Base-by-base conservation (phyloP, 53 echinoderm and acorn worm species). In the Apostichopus leukothele region DNA sequence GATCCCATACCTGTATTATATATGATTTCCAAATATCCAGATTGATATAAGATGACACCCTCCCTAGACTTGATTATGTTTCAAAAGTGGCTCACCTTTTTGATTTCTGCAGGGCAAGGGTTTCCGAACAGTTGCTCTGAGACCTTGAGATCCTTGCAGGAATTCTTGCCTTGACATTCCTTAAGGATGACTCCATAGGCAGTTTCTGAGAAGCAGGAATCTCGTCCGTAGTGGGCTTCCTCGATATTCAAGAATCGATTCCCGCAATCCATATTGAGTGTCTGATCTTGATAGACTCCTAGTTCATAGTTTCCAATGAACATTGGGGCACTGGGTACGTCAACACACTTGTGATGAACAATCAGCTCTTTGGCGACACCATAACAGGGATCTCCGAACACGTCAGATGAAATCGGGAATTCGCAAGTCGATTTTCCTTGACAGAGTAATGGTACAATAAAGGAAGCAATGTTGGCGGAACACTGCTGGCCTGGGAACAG, bases 401-500 rank as follows among this genome's bases (percentile, higher is more conserved):
- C 7, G 19, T 75, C 75, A 3, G 88, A 87, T 21, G 75, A 26
- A 9, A 75, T 19, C 14, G 50, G 14, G 52, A 87, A 75, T 75
- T 87, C 88, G 27, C 88, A 87, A 9, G 74, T 22, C 10, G 19
- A 14, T 12, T 57, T 75, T 52, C 88, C 88, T 53, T 87, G 88
- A 20, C 88, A 87, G 25, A 9, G 6, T 16, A 54, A 18, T 5
- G 10, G 14, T 52, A 74, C 75, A 5, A 74, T 53, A 8, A 8
- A 26, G 22, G 20, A 14, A 3, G 88, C 75, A 18, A 74, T 73
- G 52, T 74, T 53, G 6, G 88, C 50, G 9, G 10, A 10, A 52
- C 88, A 87, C 52, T 73, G 51, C 14, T 87, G 88, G 21, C 75
- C 75, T 19, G 88, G 88, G 88, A 75, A 87, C 3, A 87, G 88